phyloP scores from a whole-genome alignment of 2,113 vertebrate species.

The Paraplagusia blochii region DNA sequence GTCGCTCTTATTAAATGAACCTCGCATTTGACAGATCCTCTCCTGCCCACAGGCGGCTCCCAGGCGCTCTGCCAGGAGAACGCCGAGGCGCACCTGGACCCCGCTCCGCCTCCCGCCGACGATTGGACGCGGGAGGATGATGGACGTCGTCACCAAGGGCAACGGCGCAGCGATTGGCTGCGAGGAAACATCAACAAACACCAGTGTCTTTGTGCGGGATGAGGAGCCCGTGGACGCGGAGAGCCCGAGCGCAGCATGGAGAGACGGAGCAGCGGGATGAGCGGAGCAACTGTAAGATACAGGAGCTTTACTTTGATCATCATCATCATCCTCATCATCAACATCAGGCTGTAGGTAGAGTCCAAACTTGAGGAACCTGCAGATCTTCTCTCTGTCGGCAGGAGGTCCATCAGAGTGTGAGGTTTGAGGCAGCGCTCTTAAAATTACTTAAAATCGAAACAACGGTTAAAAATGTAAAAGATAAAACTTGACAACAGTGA shows the following conservation, averaged over 20 bases:
- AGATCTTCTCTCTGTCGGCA: background rate
- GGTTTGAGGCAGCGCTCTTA: too few relatives aligned
- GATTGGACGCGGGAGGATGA: constrained; percentile 82
- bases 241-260: constrained; percentile 65
- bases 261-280: constrained; percentile 63
- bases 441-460: too few relatives aligned
- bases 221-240: constrained; percentile 66
- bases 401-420: background rate
- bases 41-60: constrained; percentile 85
- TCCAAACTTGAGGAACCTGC: constrained; percentile 6
- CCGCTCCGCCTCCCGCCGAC: constrained; percentile 73
- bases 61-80: constrained; percentile 80
- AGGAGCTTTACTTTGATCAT: constrained; percentile 61
- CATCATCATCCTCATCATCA: background rate
- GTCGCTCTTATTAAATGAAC: constrained; percentile 85
- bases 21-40: constrained; percentile 94
- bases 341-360: constrained; percentile 29
- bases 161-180: constrained; percentile 78
- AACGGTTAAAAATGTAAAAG: too few relatives aligned
- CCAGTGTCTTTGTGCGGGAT: constrained; percentile 65
- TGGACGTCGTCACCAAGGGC: constrained; percentile 84
- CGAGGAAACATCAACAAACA: constrained; percentile 63
- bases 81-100: constrained; percentile 84
- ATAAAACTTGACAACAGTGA: too few relatives aligned
- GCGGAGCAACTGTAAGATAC: constrained; percentile 67